Evolutionary conservation across 2,113 vertebrate species (phyloP), one percentile per base, ranked within the genome.

Genomic region (Edolisoma coerulescens): DNA sequence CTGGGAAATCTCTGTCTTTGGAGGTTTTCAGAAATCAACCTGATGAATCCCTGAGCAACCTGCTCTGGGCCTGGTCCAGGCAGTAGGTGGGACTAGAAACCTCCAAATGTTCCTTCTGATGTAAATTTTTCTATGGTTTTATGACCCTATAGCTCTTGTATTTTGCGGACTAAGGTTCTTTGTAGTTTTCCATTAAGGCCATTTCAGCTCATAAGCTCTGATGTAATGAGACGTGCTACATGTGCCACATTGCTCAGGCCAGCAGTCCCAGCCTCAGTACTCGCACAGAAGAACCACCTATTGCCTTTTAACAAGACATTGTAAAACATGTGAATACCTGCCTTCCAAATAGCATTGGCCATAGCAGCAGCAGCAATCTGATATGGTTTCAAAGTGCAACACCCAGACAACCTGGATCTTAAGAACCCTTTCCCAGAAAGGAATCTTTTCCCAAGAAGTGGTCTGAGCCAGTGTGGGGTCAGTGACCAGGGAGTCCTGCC

Each of bases 401-500:
- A 37, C 57, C n/a, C 77, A 63, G 90, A 71, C 30, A 92, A 10
- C 47, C 53, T 54, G 20, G 52, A 74, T 89, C 94, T 91, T 56
- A 64, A 95, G 95, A 90, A 41, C 42, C 35, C 54, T 92, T 95
- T 86, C 74, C 91, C 64, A 82, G 94, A 86, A 95, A 56, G 47
- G 73, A 85, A 74, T 26, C 33, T 95, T 95, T 68, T 96, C 94
- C 73, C 57, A 42, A 93, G 76, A 84, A 96, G 84, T 67, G 87
- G 80, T 89, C 82, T 95, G 96, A 97, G 49, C 26, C 7, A 6
- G 47, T 54, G 39, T 78, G 71, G 65, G 73, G 80, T 54, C 5
- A 7, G 52, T 41, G 79, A 89, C 71, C 59, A 70, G 91, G 68
- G 52, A 59, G 65, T 16, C 68, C 71, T 97, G 95, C 96, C 96